Conservation (phyloP, 1,140 invertebrate species). For the Latrodectus geometricus region DNA sequence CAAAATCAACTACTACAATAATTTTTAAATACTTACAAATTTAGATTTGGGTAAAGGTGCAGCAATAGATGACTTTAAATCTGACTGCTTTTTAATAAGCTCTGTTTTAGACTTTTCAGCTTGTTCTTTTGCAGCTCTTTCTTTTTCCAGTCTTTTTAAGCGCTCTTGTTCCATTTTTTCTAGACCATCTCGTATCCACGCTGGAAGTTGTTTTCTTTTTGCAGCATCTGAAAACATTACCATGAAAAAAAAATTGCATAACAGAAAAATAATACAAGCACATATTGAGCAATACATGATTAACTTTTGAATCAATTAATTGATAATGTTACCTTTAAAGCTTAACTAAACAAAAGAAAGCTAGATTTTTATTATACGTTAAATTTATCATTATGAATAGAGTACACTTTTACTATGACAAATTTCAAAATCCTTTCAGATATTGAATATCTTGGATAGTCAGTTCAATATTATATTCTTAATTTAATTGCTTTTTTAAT, state of each 20-base stretch:
- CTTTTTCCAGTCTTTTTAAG: constrained; percentile 82
- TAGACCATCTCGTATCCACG: constrained; percentile 95
- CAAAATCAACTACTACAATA: constrained; percentile 24
- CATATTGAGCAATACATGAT: not conserved
- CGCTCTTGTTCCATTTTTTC: constrained; percentile 98
- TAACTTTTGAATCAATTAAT: no score
- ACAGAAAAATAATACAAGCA: not conserved
- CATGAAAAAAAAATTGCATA: not conserved
- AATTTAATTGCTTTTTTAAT: no score
- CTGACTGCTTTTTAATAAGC: constrained; percentile 65
- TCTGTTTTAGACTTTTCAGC: constrained; percentile 74
- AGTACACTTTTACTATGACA: no score
- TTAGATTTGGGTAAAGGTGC: constrained; percentile 78
- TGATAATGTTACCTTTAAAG: no score
- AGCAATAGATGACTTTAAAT: constrained; percentile 69
- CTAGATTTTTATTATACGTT: no score
- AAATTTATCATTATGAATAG: no score
- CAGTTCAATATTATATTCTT: no score
- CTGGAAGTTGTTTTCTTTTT: constrained; percentile 89
- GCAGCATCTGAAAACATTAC: constrained; percentile 78
- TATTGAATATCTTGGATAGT: no score
- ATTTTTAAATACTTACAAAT: constrained; percentile 78
- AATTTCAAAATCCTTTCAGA: no score
- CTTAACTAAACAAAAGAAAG: no score
- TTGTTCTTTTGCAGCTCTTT: constrained; percentile 76